Evolutionary conservation across 2,888 invertebrate genomes (phyloP).

Genomic region (Terebella lapidaria): DNA sequence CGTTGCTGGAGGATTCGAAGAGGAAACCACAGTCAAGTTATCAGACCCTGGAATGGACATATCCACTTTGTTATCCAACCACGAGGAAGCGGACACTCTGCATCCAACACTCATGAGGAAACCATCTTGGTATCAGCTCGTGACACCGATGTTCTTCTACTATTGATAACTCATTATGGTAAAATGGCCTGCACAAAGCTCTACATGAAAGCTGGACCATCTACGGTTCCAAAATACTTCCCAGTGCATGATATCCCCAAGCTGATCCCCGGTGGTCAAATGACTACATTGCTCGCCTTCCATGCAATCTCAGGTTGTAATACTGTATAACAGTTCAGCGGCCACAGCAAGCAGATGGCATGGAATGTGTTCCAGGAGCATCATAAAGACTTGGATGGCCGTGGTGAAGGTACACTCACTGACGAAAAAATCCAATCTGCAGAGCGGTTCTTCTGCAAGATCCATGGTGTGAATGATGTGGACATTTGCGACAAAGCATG

Average conservation of each 20-base stretch:
- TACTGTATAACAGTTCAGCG: background rate
- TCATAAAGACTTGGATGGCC: background rate
- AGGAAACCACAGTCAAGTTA: background rate
- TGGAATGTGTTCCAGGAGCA: background rate
- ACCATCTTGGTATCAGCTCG: background rate
- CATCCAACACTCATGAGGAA: background rate
- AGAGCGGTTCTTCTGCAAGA: background rate
- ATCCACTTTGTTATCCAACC: background rate
- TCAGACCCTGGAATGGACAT: background rate
- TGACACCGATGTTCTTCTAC: constrained; percentile 4
- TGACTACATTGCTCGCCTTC: background rate
- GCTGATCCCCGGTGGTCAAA: background rate
- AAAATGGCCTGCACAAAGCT: background rate
- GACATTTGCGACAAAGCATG: background rate
- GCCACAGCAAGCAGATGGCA: background rate
- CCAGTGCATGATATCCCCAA: background rate
- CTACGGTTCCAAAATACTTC: background rate
- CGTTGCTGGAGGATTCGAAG: background rate
- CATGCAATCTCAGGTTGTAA: constrained; percentile 6
- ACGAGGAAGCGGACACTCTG: constrained; percentile 1
- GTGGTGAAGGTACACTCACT: no score
- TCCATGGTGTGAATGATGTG: background rate
- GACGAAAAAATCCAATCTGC: background rate
- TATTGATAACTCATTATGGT: background rate
- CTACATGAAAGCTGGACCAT: constrained; percentile 2